These are phyloP conservation scores for Drosophila sucinea DNA, from an alignment of 1,140 invertebrate species.

Conservation along the genomic window DNA sequence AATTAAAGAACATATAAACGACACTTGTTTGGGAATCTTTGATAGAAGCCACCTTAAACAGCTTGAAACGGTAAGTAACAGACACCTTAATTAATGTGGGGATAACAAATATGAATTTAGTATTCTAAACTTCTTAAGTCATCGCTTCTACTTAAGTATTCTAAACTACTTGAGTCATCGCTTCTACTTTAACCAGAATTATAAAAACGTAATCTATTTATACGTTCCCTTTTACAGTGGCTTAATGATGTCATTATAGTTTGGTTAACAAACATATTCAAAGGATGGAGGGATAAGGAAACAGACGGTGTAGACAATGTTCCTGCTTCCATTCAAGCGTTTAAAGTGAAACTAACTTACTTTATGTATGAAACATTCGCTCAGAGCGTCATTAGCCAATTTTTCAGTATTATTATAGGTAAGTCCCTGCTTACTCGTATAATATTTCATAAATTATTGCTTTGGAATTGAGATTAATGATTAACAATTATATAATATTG, in stretches of 20 bases:
- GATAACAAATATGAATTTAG: too few relatives aligned
- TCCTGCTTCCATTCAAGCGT: slow-evolving; percentile 86
- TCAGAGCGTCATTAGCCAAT: slow-evolving; percentile 93
- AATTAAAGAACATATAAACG: slow-evolving; percentile 91
- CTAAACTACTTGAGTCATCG: too few relatives aligned
- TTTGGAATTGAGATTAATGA: neutral
- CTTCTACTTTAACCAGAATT: too few relatives aligned
- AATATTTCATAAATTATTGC: neutral
- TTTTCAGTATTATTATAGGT: slow-evolving; percentile 98
- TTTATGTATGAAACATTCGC: slow-evolving; percentile 95
- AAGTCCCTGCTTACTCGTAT: slow-evolving; percentile 37
- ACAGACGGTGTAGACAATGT: slow-evolving; percentile 84
- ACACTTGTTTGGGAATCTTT: slow-evolving; percentile 92
- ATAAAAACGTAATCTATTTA: neutral
- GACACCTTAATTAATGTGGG: neutral
- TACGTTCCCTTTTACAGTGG: slow-evolving; percentile 86
- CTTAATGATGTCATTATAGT: slow-evolving; percentile 91
- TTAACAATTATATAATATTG: neutral
- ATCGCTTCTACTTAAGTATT: too few relatives aligned
- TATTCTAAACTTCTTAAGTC: too few relatives aligned
- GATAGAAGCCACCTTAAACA: slow-evolving; percentile 89
- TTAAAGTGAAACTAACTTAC: slow-evolving; percentile 91
- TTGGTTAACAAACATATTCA: slow-evolving; percentile 92
- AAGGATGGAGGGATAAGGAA: slow-evolving; percentile 84
- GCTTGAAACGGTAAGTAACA: slow-evolving; percentile 87